Evolutionary conservation across 1,140 invertebrate species (phyloP).

Genomic region (Cyclargus thomasi): DNA sequence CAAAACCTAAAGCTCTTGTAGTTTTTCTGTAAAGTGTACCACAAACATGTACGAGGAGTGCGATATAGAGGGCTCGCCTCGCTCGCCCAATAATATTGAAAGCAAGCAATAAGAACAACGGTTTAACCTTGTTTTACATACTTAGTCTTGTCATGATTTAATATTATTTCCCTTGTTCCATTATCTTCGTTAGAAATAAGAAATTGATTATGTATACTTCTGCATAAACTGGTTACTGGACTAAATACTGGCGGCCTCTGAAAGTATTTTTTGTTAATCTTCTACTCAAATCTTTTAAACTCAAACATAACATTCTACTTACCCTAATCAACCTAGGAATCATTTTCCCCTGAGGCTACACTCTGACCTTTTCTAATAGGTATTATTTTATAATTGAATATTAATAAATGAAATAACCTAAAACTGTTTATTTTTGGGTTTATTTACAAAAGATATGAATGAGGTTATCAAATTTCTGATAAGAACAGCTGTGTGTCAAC

Average conservation of each 20-base stretch:
- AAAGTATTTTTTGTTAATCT: constrained; percentile 27
- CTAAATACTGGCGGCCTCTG: constrained; percentile 37
- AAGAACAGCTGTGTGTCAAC: not conserved
- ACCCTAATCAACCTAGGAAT: not conserved
- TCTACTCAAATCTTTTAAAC: not conserved
- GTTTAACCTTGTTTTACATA: constrained; percentile 30
- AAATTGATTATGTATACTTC: constrained; percentile 43
- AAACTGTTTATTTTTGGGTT: not conserved
- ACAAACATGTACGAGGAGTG: too few relatives aligned
- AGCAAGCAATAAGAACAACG: too few relatives aligned
- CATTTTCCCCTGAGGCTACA: too few relatives aligned
- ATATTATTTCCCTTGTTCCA: constrained; percentile 59
- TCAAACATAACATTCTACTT: not conserved
- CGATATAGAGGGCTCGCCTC: too few relatives aligned
- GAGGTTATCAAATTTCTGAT: not conserved
- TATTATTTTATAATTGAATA: too few relatives aligned
- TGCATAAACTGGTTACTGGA: constrained; percentile 27
- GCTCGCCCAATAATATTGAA: too few relatives aligned
- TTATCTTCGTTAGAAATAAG: constrained; percentile 46
- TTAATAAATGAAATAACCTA: not conserved
- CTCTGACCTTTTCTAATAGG: not conserved
- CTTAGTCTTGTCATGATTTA: constrained; percentile 67
- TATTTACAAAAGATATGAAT: not conserved
- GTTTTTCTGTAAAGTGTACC: too few relatives aligned
- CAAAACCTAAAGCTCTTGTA: too few relatives aligned